Percentiles rank a stretch among this genome's conserved stretches.
These are phyloP conservation scores for Caiman crocodilus DNA, from an alignment of 2,797 vertebrate species.

Conservation along the genomic window DNA sequence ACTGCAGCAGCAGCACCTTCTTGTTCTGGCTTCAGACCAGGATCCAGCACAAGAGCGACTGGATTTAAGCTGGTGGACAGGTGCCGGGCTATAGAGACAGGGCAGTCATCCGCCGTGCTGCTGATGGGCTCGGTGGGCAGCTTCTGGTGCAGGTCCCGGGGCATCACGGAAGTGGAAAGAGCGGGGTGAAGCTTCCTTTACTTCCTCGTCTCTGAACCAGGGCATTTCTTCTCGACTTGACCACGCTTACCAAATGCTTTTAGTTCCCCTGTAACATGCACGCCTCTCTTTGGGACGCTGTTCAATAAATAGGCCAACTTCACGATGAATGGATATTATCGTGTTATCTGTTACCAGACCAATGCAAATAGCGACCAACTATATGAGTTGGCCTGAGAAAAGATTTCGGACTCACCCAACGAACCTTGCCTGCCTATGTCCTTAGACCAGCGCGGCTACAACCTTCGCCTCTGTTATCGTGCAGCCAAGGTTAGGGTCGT, in stretches of 20 bases:
- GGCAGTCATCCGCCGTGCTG: background rate
- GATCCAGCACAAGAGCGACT: fast-evolving
- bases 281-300: too few relatives aligned
- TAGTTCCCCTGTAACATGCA: background rate
- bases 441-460: too few relatives aligned
- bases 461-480: too few relatives aligned
- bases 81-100: background rate
- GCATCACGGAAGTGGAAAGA: background rate
- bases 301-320: too few relatives aligned
- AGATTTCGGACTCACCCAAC: too few relatives aligned
- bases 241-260: background rate
- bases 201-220: background rate
- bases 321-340: too few relatives aligned
- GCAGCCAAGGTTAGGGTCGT: too few relatives aligned
- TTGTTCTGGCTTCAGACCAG: background rate
- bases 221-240: background rate
- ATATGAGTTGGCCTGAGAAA: too few relatives aligned
- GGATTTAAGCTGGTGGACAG: background rate
- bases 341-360: too few relatives aligned
- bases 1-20: background rate
- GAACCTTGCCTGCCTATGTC: background rate
- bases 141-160: background rate
- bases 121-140: background rate
- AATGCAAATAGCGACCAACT: too few relatives aligned
- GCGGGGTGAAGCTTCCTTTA: background rate